Evolutionary conservation across 2,797 vertebrate genomes (phyloP).

Genomic region (Buphagus erythrorhynchus): DNA sequence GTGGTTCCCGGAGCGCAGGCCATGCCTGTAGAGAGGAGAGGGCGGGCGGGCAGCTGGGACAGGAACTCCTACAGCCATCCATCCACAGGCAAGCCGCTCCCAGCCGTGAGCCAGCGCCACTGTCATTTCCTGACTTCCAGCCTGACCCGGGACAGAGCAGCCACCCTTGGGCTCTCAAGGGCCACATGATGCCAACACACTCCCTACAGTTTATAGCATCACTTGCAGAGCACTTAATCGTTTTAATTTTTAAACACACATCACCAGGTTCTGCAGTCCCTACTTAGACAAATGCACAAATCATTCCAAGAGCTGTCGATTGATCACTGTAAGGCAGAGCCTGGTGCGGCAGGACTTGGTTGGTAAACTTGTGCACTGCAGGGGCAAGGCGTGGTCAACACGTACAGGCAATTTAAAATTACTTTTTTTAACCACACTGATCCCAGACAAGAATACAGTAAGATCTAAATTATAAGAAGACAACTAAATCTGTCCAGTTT

Average conservation of each 20-base stretch:
- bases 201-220: not conserved
- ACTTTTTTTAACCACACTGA: not conserved
- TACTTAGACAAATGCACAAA: not conserved
- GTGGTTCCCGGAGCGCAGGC: not conserved
- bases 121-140: slow-evolving; percentile 26
- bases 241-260: not conserved
- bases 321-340: not conserved
- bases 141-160: not conserved
- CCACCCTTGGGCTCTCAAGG: not conserved
- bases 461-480: not conserved
- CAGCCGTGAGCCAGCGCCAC: slow-evolving; percentile 32
- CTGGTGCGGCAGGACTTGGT: not conserved
- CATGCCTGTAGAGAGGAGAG: not conserved
- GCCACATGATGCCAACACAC: not conserved
- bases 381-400: not conserved
- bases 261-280: not conserved
- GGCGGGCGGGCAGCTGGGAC: not conserved
- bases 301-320: not conserved
- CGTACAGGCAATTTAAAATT: not conserved
- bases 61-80: slow-evolving; percentile 39
- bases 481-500: not conserved
- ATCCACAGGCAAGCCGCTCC: not conserved
- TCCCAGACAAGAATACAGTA: not conserved
- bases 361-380: not conserved
- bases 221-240: not conserved